phyloP scores from a whole-genome alignment of 2,797 vertebrate genomes.

The Syngnathus acus region DNA sequence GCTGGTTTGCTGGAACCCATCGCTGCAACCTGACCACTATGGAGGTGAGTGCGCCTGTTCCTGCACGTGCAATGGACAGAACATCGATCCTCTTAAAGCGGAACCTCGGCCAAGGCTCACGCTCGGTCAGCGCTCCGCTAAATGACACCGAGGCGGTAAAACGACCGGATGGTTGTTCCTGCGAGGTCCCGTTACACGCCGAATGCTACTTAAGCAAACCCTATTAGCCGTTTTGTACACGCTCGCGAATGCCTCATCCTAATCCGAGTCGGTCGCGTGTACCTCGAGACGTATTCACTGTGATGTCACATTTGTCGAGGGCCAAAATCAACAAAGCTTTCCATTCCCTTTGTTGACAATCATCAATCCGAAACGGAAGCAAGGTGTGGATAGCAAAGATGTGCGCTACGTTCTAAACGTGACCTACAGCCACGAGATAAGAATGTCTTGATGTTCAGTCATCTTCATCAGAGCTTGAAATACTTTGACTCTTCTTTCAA shows the following conservation, averaged over 20 bases:
- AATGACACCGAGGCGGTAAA: neutral
- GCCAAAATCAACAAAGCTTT: no score
- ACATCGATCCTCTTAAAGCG: constrained; percentile 41
- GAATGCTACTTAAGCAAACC: constrained; percentile 7
- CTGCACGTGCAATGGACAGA: constrained; percentile 33
- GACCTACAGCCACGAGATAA: no score
- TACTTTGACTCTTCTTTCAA: no score
- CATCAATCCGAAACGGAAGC: no score
- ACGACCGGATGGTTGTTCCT: constrained; percentile 3
- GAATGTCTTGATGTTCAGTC: no score
- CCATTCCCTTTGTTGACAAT: no score
- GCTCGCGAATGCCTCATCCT: neutral
- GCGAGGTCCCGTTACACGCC: constrained; percentile 7
- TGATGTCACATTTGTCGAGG: no score
- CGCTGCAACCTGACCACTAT: constrained; percentile 92
- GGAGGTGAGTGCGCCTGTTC: constrained; percentile 79
- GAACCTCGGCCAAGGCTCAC: constrained; percentile 18
- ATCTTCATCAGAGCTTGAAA: no score
- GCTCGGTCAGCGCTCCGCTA: constrained; percentile 11
- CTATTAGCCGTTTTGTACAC: neutral
- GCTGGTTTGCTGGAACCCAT: constrained; percentile 97
- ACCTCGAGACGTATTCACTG: no score
- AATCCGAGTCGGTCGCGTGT: neutral
- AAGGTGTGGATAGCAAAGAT: no score
- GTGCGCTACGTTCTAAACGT: no score